These are phyloP conservation scores for Albula glossodonta DNA, from an alignment of 2,113 vertebrate genomes.

Conservation along the genomic window DNA sequence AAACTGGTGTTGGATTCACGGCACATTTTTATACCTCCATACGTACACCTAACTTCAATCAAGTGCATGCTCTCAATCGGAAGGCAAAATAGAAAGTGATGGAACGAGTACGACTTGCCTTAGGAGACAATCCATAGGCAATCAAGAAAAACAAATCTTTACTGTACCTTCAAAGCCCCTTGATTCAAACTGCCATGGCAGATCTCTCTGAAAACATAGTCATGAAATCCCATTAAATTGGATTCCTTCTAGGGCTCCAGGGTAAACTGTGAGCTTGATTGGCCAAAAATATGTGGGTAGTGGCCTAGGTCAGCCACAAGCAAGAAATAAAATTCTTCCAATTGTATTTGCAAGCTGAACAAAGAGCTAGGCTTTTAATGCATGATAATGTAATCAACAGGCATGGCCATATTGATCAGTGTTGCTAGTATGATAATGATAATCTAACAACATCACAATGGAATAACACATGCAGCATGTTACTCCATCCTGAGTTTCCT, in stretches of 20 bases:
- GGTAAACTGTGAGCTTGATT: neutral
- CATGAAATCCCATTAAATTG: slow-evolving; percentile 12
- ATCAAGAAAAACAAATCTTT: neutral
- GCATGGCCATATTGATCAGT: neutral
- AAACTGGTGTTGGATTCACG: neutral
- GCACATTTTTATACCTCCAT: neutral
- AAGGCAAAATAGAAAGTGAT: neutral
- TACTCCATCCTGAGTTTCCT: neutral
- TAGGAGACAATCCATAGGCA: neutral
- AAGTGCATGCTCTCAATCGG: neutral
- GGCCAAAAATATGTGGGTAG: neutral
- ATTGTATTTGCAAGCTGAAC: neutral
- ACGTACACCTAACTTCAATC: neutral
- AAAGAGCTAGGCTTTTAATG: neutral
- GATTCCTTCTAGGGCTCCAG: neutral
- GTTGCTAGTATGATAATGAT: neutral
- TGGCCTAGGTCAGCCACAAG: neutral
- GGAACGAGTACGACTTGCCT: neutral
- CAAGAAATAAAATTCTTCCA: neutral
- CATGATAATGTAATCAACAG: neutral
- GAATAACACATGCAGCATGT: neutral
- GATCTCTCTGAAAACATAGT: neutral
- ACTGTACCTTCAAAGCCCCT: neutral
- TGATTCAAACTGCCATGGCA: neutral
- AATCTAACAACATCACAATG: neutral